Conservation (phyloP, 2,888 invertebrate species). For the Caenorhabditis sp. region DNA sequence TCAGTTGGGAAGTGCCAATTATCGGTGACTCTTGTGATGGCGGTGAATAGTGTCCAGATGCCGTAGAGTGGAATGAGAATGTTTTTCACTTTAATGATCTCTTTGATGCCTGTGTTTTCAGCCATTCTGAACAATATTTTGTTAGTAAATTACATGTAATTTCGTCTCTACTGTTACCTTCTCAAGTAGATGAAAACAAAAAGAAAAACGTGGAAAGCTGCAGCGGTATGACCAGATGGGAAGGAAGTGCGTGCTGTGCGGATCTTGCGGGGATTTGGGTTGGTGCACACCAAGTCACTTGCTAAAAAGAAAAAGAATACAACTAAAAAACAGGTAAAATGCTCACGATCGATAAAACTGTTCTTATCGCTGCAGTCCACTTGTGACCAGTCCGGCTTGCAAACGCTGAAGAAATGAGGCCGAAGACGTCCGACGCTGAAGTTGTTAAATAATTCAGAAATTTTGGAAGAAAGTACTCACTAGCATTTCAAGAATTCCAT, state of each 20-base stretch:
- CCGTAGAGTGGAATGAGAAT: slow-evolving; percentile 62
- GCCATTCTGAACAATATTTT: slow-evolving; percentile 57
- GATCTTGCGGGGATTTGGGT: slow-evolving; percentile 66
- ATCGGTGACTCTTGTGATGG: slow-evolving; percentile 80
- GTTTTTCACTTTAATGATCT: slow-evolving; percentile 58
- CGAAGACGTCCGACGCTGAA: slow-evolving; percentile 90
- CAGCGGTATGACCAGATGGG: slow-evolving; percentile 82
- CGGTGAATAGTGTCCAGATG: slow-evolving; percentile 70
- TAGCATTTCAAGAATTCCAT: slow-evolving; percentile 73
- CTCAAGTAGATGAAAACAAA: slow-evolving; percentile 76
- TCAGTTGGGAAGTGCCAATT: slow-evolving; percentile 82
- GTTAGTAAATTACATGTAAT: neutral
- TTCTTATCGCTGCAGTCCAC: slow-evolving; percentile 72
- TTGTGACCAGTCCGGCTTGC: slow-evolving; percentile 87
- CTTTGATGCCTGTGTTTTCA: slow-evolving; percentile 50
- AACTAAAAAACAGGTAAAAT: too few relatives aligned
- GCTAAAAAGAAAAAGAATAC: too few relatives aligned
- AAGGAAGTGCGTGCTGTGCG: slow-evolving; percentile 81
- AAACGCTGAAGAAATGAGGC: slow-evolving; percentile 95
- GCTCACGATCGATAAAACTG: slow-evolving; percentile 69
- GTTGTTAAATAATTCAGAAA: too few relatives aligned
- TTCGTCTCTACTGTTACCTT: slow-evolving; percentile 50
- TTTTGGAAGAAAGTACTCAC: slow-evolving; percentile 21
- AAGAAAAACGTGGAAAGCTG: slow-evolving; percentile 76
- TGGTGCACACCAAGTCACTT: slow-evolving; percentile 64